Evolutionary conservation across 2,113 vertebrate genomes (phyloP).

Genomic region (Clarias gariepinus): DNA sequence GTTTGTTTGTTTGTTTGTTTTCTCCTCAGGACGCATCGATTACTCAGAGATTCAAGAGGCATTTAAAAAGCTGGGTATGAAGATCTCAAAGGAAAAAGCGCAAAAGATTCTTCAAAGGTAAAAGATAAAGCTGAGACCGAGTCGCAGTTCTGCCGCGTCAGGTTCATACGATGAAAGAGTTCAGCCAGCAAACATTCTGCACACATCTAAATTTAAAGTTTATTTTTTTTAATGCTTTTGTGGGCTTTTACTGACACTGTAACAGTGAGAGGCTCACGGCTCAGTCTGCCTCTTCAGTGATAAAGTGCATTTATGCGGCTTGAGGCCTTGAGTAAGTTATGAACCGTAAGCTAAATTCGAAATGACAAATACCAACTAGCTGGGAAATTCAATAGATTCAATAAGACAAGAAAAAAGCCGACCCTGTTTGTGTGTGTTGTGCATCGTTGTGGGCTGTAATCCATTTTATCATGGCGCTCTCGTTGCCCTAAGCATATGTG

Average conservation of each 20-base stretch:
- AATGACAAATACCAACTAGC: background rate
- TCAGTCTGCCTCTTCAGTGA: background rate
- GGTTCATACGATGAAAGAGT: background rate
- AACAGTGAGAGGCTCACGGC: background rate
- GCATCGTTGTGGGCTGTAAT: background rate
- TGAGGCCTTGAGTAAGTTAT: background rate
- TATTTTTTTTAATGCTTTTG: background rate
- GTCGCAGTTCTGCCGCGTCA: background rate
- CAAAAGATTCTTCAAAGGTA: slow-evolving; percentile 90
- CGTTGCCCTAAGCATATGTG: background rate
- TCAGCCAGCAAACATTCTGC: background rate
- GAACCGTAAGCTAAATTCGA: background rate
- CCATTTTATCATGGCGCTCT: background rate
- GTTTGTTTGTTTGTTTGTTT: slow-evolving; percentile 1
- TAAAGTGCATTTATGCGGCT: background rate
- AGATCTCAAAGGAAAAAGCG: slow-evolving; percentile 82
- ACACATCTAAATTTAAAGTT: background rate
- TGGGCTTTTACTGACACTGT: background rate
- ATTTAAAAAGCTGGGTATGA: slow-evolving; percentile 83
- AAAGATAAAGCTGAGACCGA: background rate
- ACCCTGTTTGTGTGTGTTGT: background rate
- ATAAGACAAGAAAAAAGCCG: background rate
- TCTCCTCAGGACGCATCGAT: slow-evolving; percentile 83
- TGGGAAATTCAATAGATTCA: background rate
- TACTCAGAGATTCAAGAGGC: slow-evolving; percentile 86